phyloP scores from a whole-genome alignment of 2,888 invertebrate species.

The Maniola hyperantus region DNA sequence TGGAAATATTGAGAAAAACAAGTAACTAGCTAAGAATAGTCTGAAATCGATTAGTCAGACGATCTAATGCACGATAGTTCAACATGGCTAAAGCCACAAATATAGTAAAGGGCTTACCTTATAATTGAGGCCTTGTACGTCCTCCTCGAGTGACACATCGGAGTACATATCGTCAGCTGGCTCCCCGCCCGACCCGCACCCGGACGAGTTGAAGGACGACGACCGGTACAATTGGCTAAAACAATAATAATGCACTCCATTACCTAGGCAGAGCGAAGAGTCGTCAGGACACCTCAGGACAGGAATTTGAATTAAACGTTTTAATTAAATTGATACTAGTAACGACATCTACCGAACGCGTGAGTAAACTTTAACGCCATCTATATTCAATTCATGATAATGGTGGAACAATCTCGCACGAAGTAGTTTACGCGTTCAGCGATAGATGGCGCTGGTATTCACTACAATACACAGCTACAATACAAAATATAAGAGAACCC shows the following conservation, averaged over 20 bases:
- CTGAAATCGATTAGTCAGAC: neutral
- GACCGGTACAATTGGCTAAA: slow-evolving; percentile 95
- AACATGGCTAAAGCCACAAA: neutral
- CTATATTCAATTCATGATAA: slow-evolving; percentile 39
- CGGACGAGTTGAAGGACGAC: slow-evolving; percentile 96
- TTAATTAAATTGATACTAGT: slow-evolving; percentile 29
- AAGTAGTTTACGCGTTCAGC: slow-evolving; percentile 24
- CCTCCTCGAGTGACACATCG: slow-evolving; percentile 95
- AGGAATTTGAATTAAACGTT: slow-evolving; percentile 32
- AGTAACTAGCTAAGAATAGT: too few relatives aligned
- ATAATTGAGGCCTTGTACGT: slow-evolving; percentile 96
- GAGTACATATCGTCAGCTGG: slow-evolving; percentile 97
- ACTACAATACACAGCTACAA: neutral
- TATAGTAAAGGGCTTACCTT: slow-evolving; percentile 84
- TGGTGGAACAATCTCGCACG: neutral
- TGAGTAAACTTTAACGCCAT: slow-evolving; percentile 47
- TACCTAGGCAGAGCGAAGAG: slow-evolving; percentile 36
- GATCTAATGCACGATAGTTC: neutral
- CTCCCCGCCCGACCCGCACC: slow-evolving; percentile 95
- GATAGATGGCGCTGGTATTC: slow-evolving; percentile 57
- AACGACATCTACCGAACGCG: slow-evolving; percentile 49
- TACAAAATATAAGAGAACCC: neutral
- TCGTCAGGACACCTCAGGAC: slow-evolving; percentile 41
- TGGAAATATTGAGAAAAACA: too few relatives aligned
- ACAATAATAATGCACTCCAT: slow-evolving; percentile 51